Percentiles rank a stretch among this genome's conserved stretches.
These are phyloP conservation scores for Epinotia bilunana DNA, from an alignment of 2,888 invertebrate species.

Conservation along the genomic window DNA sequence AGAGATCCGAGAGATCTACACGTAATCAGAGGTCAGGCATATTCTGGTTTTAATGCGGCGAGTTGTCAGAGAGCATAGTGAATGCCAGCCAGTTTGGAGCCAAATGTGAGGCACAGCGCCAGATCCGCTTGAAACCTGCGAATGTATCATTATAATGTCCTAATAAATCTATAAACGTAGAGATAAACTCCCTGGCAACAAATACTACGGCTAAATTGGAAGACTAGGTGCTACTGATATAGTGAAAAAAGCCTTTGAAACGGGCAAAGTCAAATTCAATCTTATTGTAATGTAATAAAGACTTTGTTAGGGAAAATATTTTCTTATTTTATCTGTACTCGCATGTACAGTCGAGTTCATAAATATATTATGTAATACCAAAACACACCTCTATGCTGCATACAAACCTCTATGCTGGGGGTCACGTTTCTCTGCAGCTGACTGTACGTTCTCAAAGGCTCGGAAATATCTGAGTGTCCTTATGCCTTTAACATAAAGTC, in stretches of 20 bases:
- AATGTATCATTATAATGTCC: conserved; percentile 46
- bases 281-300: not conserved
- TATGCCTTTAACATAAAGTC: too few relatives aligned
- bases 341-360: too few relatives aligned
- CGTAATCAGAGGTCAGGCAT: not conserved
- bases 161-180: conserved; percentile 46
- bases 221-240: not conserved
- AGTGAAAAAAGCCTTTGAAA: not conserved
- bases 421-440: too few relatives aligned
- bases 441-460: too few relatives aligned
- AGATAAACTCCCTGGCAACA: conserved; percentile 32
- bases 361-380: too few relatives aligned
- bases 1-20: not conserved
- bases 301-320: too few relatives aligned
- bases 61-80: not conserved
- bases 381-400: too few relatives aligned
- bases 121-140: conserved; percentile 39
- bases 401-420: too few relatives aligned
- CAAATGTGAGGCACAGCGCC: conserved; percentile 36
- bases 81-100: conserved; percentile 15
- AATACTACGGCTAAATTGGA: conserved; percentile 3
- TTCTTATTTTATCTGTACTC: too few relatives aligned
- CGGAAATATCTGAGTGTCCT: too few relatives aligned
- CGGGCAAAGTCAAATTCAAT: not conserved
- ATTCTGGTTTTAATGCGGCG: not conserved